Evolutionary conservation across 2,888 invertebrate species (phyloP).

Genomic region (Tethea ocularis): DNA sequence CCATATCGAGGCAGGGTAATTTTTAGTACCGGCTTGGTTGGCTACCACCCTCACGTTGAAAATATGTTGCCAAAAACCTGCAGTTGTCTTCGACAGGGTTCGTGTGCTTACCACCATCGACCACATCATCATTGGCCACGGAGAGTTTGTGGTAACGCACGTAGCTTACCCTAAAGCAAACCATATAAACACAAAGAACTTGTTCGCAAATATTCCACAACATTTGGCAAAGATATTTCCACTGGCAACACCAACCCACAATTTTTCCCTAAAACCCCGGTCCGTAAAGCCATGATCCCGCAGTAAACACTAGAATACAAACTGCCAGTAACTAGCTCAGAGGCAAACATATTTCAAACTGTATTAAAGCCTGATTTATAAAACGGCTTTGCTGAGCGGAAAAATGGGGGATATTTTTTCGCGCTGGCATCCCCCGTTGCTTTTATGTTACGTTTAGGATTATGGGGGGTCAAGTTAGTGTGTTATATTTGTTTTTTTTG

Average conservation of each 20-base stretch:
- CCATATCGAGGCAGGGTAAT: no score
- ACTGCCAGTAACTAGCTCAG: conserved; percentile 60
- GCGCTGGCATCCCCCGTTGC: conserved; percentile 39
- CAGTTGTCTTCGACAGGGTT: no score
- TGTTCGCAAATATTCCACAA: background rate
- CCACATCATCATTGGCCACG: no score
- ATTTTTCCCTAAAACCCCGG: conserved; percentile 16
- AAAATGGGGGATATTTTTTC: conserved; percentile 46
- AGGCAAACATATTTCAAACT: conserved; percentile 64
- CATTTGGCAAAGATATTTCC: background rate
- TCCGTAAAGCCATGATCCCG: conserved; percentile 18
- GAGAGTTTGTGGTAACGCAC: no score
- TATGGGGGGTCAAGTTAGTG: conserved; percentile 37
- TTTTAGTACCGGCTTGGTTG: no score
- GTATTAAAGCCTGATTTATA: conserved; percentile 70
- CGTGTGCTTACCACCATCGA: no score
- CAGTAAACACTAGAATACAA: conserved; percentile 54
- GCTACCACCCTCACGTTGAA: no score
- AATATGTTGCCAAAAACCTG: no score
- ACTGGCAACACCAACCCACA: conserved; percentile 16
- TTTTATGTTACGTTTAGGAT: conserved; percentile 48
- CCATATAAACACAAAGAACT: conserved; percentile 22
- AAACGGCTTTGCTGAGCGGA: conserved; percentile 44
- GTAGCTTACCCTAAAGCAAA: no score
- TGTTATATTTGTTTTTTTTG: conserved; percentile 22